A percentile compares a stretch with the other conserved stretches of the same genome.
These are phyloP conservation scores for Enteromius treurensis DNA, from an alignment of 2,797 vertebrate species.

Conservation along the genomic window DNA sequence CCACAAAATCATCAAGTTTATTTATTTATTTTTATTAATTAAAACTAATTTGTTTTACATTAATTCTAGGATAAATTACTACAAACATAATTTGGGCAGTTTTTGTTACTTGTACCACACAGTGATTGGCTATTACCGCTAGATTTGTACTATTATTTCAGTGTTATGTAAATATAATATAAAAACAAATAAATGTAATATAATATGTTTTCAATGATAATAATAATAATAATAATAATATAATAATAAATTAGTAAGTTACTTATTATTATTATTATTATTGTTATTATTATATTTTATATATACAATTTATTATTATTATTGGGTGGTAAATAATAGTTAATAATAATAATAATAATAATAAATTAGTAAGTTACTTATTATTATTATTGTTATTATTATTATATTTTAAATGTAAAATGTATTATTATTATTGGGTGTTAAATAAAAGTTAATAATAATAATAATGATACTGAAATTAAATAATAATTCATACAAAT, in stretches of 20 bases:
- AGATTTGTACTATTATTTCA: not conserved
- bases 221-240: too few relatives aligned
- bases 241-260: not conserved
- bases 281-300: too few relatives aligned
- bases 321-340: not conserved
- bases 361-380: too few relatives aligned
- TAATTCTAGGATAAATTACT: not conserved
- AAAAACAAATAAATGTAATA: not conserved
- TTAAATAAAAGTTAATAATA: too few relatives aligned
- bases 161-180: not conserved
- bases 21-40: not conserved
- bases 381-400: too few relatives aligned
- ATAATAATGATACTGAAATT: not conserved
- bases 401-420: too few relatives aligned
- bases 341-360: too few relatives aligned
- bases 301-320: not conserved
- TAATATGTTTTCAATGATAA: too few relatives aligned
- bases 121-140: not conserved
- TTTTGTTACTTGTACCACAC: not conserved
- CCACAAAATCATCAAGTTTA: too few relatives aligned
- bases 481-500: not conserved
- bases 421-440: too few relatives aligned
- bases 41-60: not conserved
- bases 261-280: not conserved
- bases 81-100: not conserved